Percentiles rank a stretch among this genome's conserved stretches.
These are phyloP conservation scores for Nannoperca australis DNA, from an alignment of 2,797 vertebrate genomes.

Conservation along the genomic window DNA sequence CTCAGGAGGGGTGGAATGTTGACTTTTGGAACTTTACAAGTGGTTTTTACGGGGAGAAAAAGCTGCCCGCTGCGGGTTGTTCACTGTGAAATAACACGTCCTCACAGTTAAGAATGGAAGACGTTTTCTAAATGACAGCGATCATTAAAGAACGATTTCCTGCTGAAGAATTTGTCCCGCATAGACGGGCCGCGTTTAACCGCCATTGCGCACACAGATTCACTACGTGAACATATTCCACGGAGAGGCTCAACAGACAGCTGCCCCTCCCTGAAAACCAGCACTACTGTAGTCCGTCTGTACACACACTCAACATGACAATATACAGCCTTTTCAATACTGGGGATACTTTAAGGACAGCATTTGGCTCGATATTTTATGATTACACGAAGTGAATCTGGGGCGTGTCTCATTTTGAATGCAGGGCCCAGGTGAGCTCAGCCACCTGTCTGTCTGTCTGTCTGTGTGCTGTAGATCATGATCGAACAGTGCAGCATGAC, in stretches of 20 bases:
- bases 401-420: neutral
- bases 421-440: slow-evolving; percentile 10
- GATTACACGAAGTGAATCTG: neutral
- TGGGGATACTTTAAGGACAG: neutral
- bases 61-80: neutral
- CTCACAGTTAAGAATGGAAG: too few species aligned
- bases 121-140: too few species aligned
- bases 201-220: too few species aligned
- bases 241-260: neutral
- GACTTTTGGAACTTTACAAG: neutral
- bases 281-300: neutral
- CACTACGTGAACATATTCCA: neutral
- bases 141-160: neutral
- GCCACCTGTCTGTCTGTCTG: slow-evolving; percentile 2
- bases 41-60: neutral
- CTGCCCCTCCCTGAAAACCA: slow-evolving; percentile 61
- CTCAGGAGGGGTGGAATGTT: too few species aligned
- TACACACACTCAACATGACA: neutral
- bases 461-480: neutral
- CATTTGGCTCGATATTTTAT: neutral
- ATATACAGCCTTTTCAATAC: too few species aligned
- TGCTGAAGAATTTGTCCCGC: neutral
- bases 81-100: neutral
- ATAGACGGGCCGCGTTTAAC: neutral
- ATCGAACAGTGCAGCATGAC: slow-evolving; percentile 4